These are phyloP conservation scores for Diarsia mendica DNA, from an alignment of 2,888 invertebrate species.

Conservation along the genomic window DNA sequence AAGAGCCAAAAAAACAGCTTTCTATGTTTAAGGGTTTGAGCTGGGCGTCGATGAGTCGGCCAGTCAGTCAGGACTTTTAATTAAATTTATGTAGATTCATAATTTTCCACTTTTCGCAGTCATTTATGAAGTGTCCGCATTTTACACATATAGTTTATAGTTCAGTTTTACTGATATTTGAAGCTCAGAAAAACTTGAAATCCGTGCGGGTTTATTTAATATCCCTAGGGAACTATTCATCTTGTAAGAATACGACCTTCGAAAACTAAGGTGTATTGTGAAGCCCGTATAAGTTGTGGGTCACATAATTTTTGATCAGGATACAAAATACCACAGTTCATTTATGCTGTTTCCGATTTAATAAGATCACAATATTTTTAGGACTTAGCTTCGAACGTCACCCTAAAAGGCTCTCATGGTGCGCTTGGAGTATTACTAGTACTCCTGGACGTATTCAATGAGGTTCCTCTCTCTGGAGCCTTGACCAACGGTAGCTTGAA, in stretches of 20 bases:
- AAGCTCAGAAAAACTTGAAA: constrained; percentile 29
- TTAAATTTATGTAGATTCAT: no score
- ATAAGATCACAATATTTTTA: no score
- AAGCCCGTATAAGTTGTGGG: background rate
- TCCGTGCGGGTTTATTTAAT: constrained; percentile 28
- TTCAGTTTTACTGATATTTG: constrained; percentile 17
- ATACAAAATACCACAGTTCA: background rate
- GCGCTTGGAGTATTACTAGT: no score
- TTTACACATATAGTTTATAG: background rate
- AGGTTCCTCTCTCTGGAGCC: background rate
- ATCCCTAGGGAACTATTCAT: constrained; percentile 35
- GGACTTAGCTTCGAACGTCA: background rate
- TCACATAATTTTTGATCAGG: background rate
- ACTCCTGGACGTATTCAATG: no score
- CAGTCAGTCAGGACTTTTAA: no score
- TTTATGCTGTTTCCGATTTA: background rate
- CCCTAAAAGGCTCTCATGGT: background rate
- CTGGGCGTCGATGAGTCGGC: no score
- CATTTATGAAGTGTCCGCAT: background rate
- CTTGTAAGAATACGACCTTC: constrained; percentile 31
- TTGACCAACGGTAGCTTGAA: background rate
- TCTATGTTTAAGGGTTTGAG: no score
- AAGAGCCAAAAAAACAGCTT: no score
- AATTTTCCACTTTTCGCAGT: background rate
- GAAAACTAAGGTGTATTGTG: background rate